Conservation (phyloP, 2,888 invertebrate genomes). For the Mesochorus sp. region DNA sequence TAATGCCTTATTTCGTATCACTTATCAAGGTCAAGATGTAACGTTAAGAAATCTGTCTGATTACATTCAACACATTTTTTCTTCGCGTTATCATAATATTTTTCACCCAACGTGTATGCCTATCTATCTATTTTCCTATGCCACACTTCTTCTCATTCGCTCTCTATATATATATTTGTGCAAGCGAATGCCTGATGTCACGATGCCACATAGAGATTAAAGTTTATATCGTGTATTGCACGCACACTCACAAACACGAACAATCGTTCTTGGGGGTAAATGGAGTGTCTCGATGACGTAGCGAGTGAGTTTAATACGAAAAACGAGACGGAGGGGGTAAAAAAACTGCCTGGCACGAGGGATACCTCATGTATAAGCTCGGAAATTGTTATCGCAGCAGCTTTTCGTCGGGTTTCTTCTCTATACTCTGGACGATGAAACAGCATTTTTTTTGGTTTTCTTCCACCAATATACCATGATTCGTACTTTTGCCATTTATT, state of each 20-base stretch:
- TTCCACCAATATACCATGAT: constrained; percentile 63
- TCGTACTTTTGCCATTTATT: constrained; percentile 67
- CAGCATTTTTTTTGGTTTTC: constrained; percentile 72
- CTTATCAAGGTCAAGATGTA: constrained; percentile 34
- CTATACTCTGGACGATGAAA: constrained; percentile 64
- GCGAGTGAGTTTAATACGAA: constrained; percentile 39
- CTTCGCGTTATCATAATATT: too few species aligned
- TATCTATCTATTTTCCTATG: too few species aligned
- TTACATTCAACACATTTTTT: too few species aligned
- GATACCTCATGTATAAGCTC: constrained; percentile 65
- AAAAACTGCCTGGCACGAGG: constrained; percentile 45
- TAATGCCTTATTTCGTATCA: background rate
- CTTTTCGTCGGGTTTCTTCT: constrained; percentile 53
- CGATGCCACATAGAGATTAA: constrained; percentile 39
- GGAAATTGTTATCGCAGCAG: constrained; percentile 69
- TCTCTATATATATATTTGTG: too few species aligned
- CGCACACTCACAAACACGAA: background rate
- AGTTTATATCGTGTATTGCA: constrained; percentile 6
- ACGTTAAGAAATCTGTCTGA: too few species aligned
- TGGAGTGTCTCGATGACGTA: constrained; percentile 43
- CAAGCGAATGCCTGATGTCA: constrained; percentile 39
- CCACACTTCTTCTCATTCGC: too few species aligned
- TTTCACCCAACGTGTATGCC: too few species aligned
- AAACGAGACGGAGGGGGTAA: constrained; percentile 25
- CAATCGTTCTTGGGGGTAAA: constrained; percentile 9